phyloP scores from a whole-genome alignment of 92 coral and sea anemone genomes.

The Phymanthus crucifer region DNA sequence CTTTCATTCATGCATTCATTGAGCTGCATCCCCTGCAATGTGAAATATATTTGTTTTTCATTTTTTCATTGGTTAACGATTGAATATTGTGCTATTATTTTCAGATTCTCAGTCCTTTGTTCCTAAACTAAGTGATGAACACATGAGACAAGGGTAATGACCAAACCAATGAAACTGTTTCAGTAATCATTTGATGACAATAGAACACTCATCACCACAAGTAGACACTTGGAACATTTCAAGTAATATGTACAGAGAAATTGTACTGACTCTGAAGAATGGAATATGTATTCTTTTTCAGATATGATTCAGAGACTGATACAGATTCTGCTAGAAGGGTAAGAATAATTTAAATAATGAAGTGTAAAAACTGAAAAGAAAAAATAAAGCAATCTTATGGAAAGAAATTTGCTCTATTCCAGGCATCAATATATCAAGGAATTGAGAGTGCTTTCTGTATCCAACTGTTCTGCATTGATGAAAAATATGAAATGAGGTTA shows the following conservation, averaged over 20 bases:
- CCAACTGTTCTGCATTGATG: slow-evolving; percentile 95
- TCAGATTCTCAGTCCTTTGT: slow-evolving; percentile 11
- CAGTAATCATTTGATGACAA: neutral
- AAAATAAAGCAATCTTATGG: neutral
- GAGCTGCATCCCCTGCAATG: too few relatives aligned
- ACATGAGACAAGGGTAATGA: slow-evolving; percentile 43
- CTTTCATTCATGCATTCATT: too few relatives aligned
- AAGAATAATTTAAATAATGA: neutral
- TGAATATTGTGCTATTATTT: neutral
- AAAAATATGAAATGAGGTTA: slow-evolving; percentile 95
- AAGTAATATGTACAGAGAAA: too few relatives aligned
- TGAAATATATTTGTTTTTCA: too few relatives aligned
- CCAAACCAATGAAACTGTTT: neutral
- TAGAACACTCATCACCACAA: too few relatives aligned
- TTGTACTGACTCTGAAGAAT: slow-evolving; percentile 5
- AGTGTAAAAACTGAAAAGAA: neutral
- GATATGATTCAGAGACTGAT: slow-evolving; percentile 33
- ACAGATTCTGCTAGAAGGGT: slow-evolving; percentile 33
- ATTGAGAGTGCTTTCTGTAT: slow-evolving; percentile 84
- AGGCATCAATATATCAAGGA: slow-evolving; percentile 51
- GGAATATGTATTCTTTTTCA: neutral
- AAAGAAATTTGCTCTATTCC: slow-evolving; percentile 6
- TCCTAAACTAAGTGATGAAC: slow-evolving; percentile 45
- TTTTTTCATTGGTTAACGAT: neutral
- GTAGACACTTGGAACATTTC: too few relatives aligned